Conservation (phyloP, 2,797 vertebrate genomes). For the Hapalemur alaotrensis region DNA sequence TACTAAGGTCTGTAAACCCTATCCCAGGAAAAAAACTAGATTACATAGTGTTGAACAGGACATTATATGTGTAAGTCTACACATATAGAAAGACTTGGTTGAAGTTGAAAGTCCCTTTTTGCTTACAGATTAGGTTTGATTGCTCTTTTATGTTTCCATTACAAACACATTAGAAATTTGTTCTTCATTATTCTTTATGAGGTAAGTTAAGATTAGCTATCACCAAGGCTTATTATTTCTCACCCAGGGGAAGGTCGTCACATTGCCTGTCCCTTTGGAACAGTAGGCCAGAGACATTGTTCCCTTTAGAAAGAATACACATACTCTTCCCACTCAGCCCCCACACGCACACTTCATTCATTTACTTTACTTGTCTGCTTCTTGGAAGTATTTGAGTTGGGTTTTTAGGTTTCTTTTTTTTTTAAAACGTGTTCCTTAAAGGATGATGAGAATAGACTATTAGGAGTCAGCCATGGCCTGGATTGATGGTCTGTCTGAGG, state of each 20-base stretch:
- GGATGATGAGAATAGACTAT: background rate
- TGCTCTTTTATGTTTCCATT: background rate
- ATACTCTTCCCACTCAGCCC: background rate
- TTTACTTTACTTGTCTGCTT: background rate
- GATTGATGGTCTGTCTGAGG: background rate
- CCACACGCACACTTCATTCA: background rate
- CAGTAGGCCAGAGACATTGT: background rate
- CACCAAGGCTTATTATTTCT: background rate
- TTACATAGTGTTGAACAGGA: background rate
- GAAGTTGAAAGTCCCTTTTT: constrained; percentile 3
- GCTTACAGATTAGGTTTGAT: constrained; percentile 7
- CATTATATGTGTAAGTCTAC: background rate
- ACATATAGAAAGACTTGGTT: no score
- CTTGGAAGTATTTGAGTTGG: background rate
- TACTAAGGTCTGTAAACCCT: background rate
- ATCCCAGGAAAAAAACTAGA: background rate
- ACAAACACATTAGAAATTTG: background rate
- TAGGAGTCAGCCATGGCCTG: background rate
- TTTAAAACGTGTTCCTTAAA: background rate
- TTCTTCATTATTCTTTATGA: background rate
- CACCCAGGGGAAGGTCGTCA: background rate
- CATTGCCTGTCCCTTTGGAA: background rate
- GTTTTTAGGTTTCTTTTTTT: background rate
- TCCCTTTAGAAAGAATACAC: background rate
- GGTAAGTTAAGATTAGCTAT: background rate